Evolutionary conservation across 37 sponge, comb jelly and placozoan species (phyloP), one percentile per base, ranked within the genome.

Genomic region (Hormiphora californensis): DNA sequence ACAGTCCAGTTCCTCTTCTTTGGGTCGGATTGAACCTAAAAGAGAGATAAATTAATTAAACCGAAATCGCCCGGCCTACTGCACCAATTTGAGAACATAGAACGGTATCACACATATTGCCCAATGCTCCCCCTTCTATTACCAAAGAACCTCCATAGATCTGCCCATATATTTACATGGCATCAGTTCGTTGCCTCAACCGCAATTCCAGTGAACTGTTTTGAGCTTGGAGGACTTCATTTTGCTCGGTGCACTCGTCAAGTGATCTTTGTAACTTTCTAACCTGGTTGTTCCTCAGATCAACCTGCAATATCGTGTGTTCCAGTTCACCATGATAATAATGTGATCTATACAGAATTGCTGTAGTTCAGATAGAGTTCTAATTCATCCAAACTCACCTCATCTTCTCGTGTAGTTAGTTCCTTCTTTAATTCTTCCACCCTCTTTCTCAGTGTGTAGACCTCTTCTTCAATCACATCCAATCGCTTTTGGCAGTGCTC

Each of bases 371-470:
- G 53, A 49, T n/a, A n/a, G n/a, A n/a, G n/a, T n/a, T n/a, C n/a
- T n/a, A n/a, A n/a, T n/a, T n/a, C n/a, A n/a, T n/a, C n/a, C n/a
- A n/a, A n/a, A 65, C 11, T 65, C 17, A 73, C 81, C 81, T 73
- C 81, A 32, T 73, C 81, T 21, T 73, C 81, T 19, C 81, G 81
- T 40, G 40, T 44, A 32, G 35, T 28, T n/a, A 73, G 81, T 21
- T 73, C 81, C 81, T 73, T 73, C 46, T 73, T 73, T 1, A 73
- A 49, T 3, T 73, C 81, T 49, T 73, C 81, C 28, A 73, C 81
- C 27, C 81, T 73, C 81, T 73, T 73, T 17, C 81, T 73, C 46
- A 73, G 23, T n/a, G 25, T 73, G 46, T 73, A 73, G n/a, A 73
- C 81, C 22, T 73, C 81, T 5, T 73, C 81, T 28, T 73, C 81